Evolutionary conservation across 2,113 vertebrate species (phyloP).

Genomic region (Semicossyphus pulcher): DNA sequence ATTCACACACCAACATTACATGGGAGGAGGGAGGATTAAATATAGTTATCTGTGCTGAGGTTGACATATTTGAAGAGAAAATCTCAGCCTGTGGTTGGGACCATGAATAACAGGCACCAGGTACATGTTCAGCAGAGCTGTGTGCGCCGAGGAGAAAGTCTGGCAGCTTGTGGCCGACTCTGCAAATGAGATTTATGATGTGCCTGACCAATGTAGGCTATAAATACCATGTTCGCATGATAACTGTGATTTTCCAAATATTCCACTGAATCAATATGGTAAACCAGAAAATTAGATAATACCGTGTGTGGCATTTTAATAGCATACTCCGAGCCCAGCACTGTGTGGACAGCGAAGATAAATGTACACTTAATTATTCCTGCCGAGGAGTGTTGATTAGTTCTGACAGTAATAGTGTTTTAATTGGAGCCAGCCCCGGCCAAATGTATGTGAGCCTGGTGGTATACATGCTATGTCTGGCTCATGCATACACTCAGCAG

Average conservation of each 20-base stretch:
- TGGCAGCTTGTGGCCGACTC: conserved; percentile 60
- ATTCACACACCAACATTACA: background rate
- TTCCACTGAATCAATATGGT: conserved; percentile 77
- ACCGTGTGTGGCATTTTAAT: conserved; percentile 77
- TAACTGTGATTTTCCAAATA: conserved; percentile 78
- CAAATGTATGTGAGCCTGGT: conserved; percentile 65
- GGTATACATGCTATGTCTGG: conserved; percentile 68
- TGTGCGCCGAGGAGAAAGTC: conserved; percentile 30
- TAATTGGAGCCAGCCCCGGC: conserved; percentile 78
- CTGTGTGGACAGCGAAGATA: conserved; percentile 65
- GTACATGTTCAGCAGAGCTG: conserved; percentile 57
- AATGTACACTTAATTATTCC: conserved; percentile 74
- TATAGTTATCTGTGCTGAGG: conserved; percentile 50
- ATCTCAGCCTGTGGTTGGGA: conserved; percentile 47
- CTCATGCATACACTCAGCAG: conserved; percentile 57
- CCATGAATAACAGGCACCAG: conserved; percentile 67
- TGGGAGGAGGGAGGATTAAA: conserved; percentile 35
- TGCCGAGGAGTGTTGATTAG: conserved; percentile 74
- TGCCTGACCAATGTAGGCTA: conserved; percentile 62
- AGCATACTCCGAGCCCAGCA: conserved; percentile 62
- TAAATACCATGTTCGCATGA: conserved; percentile 75
- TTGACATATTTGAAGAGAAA: conserved; percentile 51
- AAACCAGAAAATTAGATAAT: conserved; percentile 78
- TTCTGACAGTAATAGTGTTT: conserved; percentile 80
- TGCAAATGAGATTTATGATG: conserved; percentile 71